phyloP scores from a whole-genome alignment of 2,888 invertebrate species.

The Erebia palarica region DNA sequence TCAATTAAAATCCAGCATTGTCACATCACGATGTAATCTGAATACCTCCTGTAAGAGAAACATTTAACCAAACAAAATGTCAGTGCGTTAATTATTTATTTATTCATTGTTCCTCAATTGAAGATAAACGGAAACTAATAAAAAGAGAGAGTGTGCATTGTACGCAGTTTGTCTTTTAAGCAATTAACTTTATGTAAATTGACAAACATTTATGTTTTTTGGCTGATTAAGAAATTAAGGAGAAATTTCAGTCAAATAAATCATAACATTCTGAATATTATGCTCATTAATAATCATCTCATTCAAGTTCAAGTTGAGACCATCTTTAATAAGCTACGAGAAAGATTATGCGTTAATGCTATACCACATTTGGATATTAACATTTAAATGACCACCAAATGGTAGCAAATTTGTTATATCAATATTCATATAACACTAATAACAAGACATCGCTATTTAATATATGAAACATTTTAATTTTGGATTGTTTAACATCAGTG shows the following conservation, averaged over 20 bases:
- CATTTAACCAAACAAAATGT: slow-evolving; percentile 2
- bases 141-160: slow-evolving; percentile 25
- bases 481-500: slow-evolving; percentile 71
- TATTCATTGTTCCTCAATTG: slow-evolving; percentile 23
- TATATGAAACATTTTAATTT: slow-evolving; percentile 61
- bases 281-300: neutral
- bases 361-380: slow-evolving; percentile 22
- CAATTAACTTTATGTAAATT: slow-evolving; percentile 22
- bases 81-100: slow-evolving; percentile 27
- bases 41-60: neutral
- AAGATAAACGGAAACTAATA: slow-evolving; percentile 22
- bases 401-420: slow-evolving; percentile 48
- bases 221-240: neutral
- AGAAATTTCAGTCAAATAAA: neutral
- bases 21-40: neutral
- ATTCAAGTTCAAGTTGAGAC: neutral
- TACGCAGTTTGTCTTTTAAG: slow-evolving; percentile 14
- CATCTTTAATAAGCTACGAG: slow-evolving; percentile 18
- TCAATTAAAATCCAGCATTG: no score
- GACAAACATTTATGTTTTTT: neutral
- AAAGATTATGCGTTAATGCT: slow-evolving; percentile 20
- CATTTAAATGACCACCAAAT: slow-evolving; percentile 41
- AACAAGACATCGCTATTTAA: slow-evolving; percentile 61
- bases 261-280: neutral
- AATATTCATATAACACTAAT: slow-evolving; percentile 52